phyloP scores from a whole-genome alignment of 2,113 vertebrate species.

The Pelobates fuscus region DNA sequence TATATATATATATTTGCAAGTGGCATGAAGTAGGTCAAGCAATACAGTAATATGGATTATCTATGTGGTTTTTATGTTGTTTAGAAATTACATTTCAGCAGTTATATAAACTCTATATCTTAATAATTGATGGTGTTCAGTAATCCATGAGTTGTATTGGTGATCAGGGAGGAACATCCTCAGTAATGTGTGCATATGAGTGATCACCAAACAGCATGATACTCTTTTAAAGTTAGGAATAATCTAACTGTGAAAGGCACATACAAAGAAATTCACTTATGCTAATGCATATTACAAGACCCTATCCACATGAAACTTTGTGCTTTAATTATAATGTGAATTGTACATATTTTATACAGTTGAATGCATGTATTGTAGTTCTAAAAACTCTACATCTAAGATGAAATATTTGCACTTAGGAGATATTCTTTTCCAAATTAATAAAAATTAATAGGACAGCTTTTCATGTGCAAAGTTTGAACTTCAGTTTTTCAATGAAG shows the following conservation, averaged over 20 bases:
- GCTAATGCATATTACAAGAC: conserved; percentile 39
- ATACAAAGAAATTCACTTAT: conserved; percentile 50
- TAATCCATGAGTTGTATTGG: conserved; percentile 10
- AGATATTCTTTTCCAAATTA: background rate
- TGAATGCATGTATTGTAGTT: conserved; percentile 16
- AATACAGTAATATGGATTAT: background rate
- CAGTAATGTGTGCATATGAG: conserved; percentile 15
- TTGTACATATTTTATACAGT: conserved; percentile 18
- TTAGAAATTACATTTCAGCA: conserved; percentile 15
- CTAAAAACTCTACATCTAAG: background rate
- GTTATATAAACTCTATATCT: conserved; percentile 27
- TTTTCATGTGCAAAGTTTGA: too few relatives aligned
- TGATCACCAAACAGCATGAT: conserved; percentile 41
- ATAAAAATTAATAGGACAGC: too few relatives aligned
- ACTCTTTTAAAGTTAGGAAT: conserved; percentile 27
- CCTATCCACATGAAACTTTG: conserved; percentile 23
- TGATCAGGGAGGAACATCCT: conserved; percentile 4
- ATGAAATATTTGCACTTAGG: background rate
- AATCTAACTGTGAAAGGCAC: conserved; percentile 19
- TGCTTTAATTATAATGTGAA: conserved; percentile 26
- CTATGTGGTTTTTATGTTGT: conserved; percentile 8
- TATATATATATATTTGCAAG: too few relatives aligned
- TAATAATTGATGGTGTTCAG: conserved; percentile 20
- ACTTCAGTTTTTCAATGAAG: too few relatives aligned
- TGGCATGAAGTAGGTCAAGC: conserved; percentile 20